phyloP scores from a whole-genome alignment of 1,140 invertebrate species.

The Drosophila willistoni region DNA sequence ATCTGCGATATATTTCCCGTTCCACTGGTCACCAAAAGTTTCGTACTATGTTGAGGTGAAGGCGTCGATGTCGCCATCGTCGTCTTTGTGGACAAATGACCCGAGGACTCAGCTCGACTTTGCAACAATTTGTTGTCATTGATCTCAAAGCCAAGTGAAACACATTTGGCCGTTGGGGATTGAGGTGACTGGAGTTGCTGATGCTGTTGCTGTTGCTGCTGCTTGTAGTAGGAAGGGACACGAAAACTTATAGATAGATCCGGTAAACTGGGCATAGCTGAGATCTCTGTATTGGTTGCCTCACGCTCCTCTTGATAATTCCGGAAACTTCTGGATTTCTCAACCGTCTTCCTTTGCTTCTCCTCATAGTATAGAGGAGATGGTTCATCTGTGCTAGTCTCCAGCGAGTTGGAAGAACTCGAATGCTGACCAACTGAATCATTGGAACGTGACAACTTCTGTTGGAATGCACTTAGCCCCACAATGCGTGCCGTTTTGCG shows the following conservation, averaged over 20 bases:
- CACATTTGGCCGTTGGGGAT: slow-evolving; percentile 58
- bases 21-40: slow-evolving; percentile 40
- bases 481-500: slow-evolving; percentile 83
- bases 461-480: slow-evolving; percentile 84
- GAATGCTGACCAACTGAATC: slow-evolving; percentile 77
- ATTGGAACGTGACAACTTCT: slow-evolving; percentile 82
- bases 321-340: slow-evolving; percentile 88
- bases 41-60: slow-evolving; percentile 50
- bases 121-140: slow-evolving; percentile 77
- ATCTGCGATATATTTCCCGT: slow-evolving; percentile 66
- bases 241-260: slow-evolving; percentile 76
- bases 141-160: slow-evolving; percentile 71
- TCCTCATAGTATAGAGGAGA: slow-evolving; percentile 70
- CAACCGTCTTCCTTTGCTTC: slow-evolving; percentile 84
- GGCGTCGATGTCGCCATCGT: slow-evolving; percentile 20
- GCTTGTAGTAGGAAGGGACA: slow-evolving; percentile 69
- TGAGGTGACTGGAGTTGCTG: slow-evolving; percentile 41
- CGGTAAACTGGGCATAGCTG: slow-evolving; percentile 76
- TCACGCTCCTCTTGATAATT: slow-evolving; percentile 83
- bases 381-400: slow-evolving; percentile 64
- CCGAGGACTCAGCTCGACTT: slow-evolving; percentile 52
- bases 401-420: slow-evolving; percentile 73
- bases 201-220: slow-evolving; percentile 17
- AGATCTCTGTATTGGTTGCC: slow-evolving; percentile 10
- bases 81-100: slow-evolving; percentile 39